phyloP scores from a whole-genome alignment of 2,113 vertebrate genomes.

The Rhea pennata region DNA sequence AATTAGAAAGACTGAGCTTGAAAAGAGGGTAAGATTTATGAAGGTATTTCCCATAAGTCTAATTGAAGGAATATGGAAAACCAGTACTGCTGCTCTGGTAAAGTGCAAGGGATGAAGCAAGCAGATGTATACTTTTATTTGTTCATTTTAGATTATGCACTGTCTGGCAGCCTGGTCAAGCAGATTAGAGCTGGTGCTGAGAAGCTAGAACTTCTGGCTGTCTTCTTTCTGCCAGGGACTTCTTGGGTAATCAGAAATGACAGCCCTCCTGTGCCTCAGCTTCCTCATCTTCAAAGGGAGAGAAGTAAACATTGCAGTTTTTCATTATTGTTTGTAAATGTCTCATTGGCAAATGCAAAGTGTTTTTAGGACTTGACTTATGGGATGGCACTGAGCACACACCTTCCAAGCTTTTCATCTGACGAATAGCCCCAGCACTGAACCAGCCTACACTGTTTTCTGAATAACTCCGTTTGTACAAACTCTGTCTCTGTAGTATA shows the following conservation, averaged over 20 bases:
- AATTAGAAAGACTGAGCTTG: background rate
- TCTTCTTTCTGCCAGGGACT: background rate
- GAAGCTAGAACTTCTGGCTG: background rate
- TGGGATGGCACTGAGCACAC: background rate
- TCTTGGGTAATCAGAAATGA: constrained; percentile 3
- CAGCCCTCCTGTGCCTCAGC: background rate
- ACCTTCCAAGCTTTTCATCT: background rate
- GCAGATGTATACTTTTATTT: background rate
- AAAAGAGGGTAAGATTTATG: background rate
- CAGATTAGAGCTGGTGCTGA: background rate
- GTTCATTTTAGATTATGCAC: fast-evolving
- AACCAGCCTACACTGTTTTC: background rate
- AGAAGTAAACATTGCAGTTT: background rate
- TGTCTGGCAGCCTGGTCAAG: fast-evolving
- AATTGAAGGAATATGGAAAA: background rate
- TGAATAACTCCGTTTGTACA: fast-evolving
- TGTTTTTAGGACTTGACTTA: background rate
- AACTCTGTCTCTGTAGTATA: background rate
- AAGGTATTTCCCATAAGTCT: background rate
- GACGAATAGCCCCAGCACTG: background rate
- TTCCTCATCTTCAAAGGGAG: background rate
- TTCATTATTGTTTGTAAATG: background rate
- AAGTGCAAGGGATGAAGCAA: background rate
- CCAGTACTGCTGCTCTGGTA: background rate
- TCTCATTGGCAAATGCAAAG: constrained; percentile 18